These are phyloP conservation scores for Anhinga rufa DNA, from an alignment of 2,113 vertebrate species.

Conservation along the genomic window DNA sequence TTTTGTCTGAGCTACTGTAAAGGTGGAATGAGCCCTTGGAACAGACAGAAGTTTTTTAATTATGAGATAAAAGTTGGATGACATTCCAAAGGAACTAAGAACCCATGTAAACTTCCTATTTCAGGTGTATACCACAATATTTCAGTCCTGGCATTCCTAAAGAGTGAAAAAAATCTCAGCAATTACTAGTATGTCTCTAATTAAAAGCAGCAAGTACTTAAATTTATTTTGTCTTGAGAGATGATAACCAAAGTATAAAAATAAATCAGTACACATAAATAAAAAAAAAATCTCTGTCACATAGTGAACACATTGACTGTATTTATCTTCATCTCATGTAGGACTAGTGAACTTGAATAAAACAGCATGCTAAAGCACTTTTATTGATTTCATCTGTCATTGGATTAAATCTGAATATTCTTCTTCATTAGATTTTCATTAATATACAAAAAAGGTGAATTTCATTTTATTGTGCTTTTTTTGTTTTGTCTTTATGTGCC, in stretches of 20 bases:
- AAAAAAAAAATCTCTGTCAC: not conserved
- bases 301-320: not conserved
- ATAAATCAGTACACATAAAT: too few relatives aligned
- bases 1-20: not conserved
- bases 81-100: not conserved
- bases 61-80: not conserved
- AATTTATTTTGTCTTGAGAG: not conserved
- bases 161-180: not conserved
- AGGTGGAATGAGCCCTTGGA: not conserved
- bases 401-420: not conserved
- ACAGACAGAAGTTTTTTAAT: not conserved
- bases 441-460: not conserved
- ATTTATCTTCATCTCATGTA: not conserved
- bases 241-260: not conserved
- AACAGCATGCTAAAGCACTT: not conserved
- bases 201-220: not conserved
- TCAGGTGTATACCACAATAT: not conserved
- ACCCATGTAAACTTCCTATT: not conserved
- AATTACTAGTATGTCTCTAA: not conserved
- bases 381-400: not conserved
- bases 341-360: not conserved
- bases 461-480: not conserved
- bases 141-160: not conserved
- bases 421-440: not conserved
- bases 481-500: not conserved